A percentile compares a stretch with the other conserved stretches of the same genome.
Conservation (phyloP, 2,888 invertebrate species). For the Bembecia ichneumoniformis region DNA sequence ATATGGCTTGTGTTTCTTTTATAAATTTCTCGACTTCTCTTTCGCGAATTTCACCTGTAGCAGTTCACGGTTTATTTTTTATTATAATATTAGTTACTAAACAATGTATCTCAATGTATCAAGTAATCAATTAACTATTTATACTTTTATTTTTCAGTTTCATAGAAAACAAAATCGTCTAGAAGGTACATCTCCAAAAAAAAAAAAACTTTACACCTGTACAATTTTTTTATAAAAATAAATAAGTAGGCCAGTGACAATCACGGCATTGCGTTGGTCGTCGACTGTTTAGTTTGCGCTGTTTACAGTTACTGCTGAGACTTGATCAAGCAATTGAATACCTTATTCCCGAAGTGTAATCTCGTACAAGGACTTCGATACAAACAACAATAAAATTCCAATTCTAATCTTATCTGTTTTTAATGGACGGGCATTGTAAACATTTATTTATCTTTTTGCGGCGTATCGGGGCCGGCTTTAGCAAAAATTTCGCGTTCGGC, state of each 20-base stretch:
- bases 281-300: constrained; percentile 8
- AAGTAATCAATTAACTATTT: too few species aligned
- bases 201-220: background rate
- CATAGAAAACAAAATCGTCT: too few species aligned
- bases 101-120: too few species aligned
- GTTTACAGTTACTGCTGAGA: constrained; percentile 42
- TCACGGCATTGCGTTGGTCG: background rate
- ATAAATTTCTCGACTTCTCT: too few species aligned
- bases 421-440: constrained; percentile 9
- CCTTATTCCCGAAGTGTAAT: too few species aligned
- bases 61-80: too few species aligned
- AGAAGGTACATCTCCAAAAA: too few species aligned
- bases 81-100: too few species aligned
- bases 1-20: too few species aligned
- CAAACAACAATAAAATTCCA: constrained; percentile 16
- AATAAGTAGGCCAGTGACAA: background rate
- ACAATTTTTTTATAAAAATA: background rate
- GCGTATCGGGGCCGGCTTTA: constrained; percentile 9
- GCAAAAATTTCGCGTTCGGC: constrained; percentile 48
- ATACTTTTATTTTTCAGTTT: too few species aligned
- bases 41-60: too few species aligned
- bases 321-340: constrained; percentile 28
- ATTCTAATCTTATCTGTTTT: constrained; percentile 48
- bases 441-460: constrained; percentile 3
- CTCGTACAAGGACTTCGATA: background rate